Percentiles rank a stretch among this genome's conserved stretches.
phyloP scores from a whole-genome alignment of 2,113 vertebrate species.

The Melanerpes formicivorus region DNA sequence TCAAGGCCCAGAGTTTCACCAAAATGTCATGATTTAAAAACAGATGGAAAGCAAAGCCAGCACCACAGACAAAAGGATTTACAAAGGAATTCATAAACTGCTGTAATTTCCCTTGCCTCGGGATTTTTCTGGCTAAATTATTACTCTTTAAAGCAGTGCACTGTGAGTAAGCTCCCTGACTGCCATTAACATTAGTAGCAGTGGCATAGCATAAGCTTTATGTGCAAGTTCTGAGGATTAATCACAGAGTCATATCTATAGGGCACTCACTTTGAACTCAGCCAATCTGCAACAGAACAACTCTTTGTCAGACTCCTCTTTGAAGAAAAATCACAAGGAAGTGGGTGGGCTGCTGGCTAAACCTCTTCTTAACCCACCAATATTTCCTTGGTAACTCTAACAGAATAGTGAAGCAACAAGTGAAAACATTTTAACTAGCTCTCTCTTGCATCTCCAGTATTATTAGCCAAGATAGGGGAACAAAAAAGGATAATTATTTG shows the following conservation, averaged over 20 bases:
- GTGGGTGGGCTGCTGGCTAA: slow-evolving; percentile 1
- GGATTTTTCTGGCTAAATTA: slow-evolving; percentile 45
- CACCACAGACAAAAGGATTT: slow-evolving; percentile 35
- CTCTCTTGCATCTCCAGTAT: not conserved
- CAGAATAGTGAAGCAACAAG: slow-evolving; percentile 8
- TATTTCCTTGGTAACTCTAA: not conserved
- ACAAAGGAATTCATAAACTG: slow-evolving; percentile 20
- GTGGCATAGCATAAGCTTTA: slow-evolving; percentile 3
- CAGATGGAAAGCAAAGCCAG: not conserved
- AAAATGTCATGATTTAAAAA: not conserved
- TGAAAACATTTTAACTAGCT: not conserved
- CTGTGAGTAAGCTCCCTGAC: slow-evolving; percentile 49
- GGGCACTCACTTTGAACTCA: slow-evolving; percentile 23
- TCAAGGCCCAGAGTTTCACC: not conserved
- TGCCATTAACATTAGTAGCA: slow-evolving; percentile 46
- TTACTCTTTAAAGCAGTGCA: slow-evolving; percentile 41
- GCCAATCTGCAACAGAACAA: slow-evolving; percentile 38
- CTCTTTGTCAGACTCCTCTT: slow-evolving; percentile 43
- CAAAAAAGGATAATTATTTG: not conserved
- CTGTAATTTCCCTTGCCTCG: not conserved
- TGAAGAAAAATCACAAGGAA: slow-evolving; percentile 44
- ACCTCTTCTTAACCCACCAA: not conserved
- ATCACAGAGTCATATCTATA: slow-evolving; percentile 44
- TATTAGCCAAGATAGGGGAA: not conserved
- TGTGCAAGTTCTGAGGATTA: slow-evolving; percentile 32